Base-by-base conservation (phyloP, 2,113 vertebrate species). In the Mellivora capensis region DNA sequence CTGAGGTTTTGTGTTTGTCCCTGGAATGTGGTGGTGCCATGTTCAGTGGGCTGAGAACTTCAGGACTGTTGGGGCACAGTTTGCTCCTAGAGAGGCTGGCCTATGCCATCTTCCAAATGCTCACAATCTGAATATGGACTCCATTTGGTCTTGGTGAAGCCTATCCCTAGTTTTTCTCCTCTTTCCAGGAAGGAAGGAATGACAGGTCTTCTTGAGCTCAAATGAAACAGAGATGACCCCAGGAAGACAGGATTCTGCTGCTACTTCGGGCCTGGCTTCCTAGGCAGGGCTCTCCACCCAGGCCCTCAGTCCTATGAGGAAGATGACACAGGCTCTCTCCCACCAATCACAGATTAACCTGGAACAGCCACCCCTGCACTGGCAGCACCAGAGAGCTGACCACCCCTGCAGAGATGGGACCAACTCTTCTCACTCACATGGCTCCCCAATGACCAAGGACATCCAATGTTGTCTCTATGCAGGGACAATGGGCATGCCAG, bases 291-390 rank as follows among this genome's bases (percentile, higher is more conserved):
- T 4, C 62, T 7, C 42, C 25, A 7, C 25, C 49, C 7, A 39
- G 9, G n/a, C 4, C 7, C 18, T 11, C 4, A 1, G 13, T 39
- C 80, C 47, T 42, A 3, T 0, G 57, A n/a, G 20, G 54, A 94
- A 47, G 47, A 42, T 13, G 1, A 5, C 20, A 54, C 74, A 47
- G 47, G 39, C 31, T 39, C 29, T 39, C 27, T 61, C 42, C 39
- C 10, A 47, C 54, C 17, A 31, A n/a, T 10, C 59, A 13, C 21
- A 6, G 67, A 18, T 8, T 89, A 20, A 34, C 42, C 27, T 1
- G 52, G 39, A 49, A 18, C 9, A 49, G 4, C 57, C 12, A 0
- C 9, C 31, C 2, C 3, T 7, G 0, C 20, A 0, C 0, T 0
- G 67, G 34, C 4, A 1, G 52, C 61, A 29, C n/a, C 9, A 20